Conservation (phyloP, 2,797 vertebrate genomes). For the Allobates femoralis region DNA sequence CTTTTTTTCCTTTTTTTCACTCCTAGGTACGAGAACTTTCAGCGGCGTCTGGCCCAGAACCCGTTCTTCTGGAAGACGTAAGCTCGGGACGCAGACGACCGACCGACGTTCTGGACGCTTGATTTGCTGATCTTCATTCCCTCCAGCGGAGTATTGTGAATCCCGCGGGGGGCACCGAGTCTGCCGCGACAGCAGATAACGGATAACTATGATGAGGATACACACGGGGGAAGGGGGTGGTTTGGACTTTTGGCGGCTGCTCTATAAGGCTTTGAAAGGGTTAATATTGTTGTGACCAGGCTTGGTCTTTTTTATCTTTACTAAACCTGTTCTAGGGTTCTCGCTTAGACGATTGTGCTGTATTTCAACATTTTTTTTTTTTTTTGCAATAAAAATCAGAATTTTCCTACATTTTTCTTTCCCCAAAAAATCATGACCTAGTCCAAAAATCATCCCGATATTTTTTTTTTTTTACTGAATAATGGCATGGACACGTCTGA, state of each 20-base stretch:
- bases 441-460: too few relatives aligned
- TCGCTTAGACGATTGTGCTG: background rate
- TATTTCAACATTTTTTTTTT: background rate
- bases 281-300: background rate
- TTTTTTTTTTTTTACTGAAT: too few relatives aligned
- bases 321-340: slow-evolving; percentile 60
- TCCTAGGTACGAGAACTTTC: slow-evolving; percentile 92
- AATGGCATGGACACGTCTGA: too few relatives aligned
- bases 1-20: background rate
- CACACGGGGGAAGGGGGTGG: background rate
- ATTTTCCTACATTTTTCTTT: background rate
- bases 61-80: slow-evolving; percentile 96
- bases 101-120: background rate
- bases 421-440: too few relatives aligned
- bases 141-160: slow-evolving; percentile 10
- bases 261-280: background rate
- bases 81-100: slow-evolving; percentile 57
- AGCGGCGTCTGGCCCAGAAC: slow-evolving; percentile 91
- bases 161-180: background rate
- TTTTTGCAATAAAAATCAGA: background rate
- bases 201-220: background rate
- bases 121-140: slow-evolving; percentile 25
- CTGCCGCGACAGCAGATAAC: background rate
- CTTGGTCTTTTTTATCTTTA: background rate
- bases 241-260: background rate